Conservation (phyloP, 2,888 invertebrate species). For the Lepeophtheirus nordmannii region DNA sequence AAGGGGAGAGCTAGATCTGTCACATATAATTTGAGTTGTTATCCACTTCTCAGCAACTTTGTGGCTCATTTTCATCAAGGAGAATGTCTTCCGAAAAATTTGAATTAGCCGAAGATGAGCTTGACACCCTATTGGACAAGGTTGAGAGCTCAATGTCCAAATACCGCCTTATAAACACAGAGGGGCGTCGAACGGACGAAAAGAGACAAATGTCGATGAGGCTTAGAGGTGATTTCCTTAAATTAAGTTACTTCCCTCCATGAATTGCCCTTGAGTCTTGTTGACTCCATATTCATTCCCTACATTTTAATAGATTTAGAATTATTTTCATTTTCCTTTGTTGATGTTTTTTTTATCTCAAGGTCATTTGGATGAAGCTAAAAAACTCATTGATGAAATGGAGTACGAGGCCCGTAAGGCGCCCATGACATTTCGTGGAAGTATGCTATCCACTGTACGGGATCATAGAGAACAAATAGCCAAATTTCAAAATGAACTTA, state of each 20-base stretch:
- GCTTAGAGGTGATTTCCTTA: not conserved
- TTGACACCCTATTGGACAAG: conserved; percentile 28
- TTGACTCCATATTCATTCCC: too few relatives aligned
- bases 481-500: conserved; percentile 28
- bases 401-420: conserved; percentile 35
- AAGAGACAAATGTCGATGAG: conserved; percentile 5
- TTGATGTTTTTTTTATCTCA: too few relatives aligned
- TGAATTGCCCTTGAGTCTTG: too few relatives aligned
- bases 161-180: not conserved
- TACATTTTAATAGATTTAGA: too few relatives aligned
- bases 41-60: not conserved
- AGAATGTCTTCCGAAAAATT: conserved; percentile 33
- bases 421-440: conserved; percentile 29
- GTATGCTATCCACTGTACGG: conserved; percentile 29
- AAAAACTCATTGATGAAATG: conserved; percentile 33
- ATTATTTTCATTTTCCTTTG: too few relatives aligned
- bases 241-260: too few relatives aligned
- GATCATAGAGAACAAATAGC: conserved; percentile 29
- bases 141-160: conserved; percentile 5
- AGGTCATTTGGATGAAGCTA: conserved; percentile 29
- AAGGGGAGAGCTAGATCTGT: not conserved
- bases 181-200: not conserved
- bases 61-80: not conserved
- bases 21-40: not conserved
- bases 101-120: conserved; percentile 34